Evolutionary conservation across 2,888 invertebrate species (phyloP).

Genomic region (Dicyrtoma fusca): DNA sequence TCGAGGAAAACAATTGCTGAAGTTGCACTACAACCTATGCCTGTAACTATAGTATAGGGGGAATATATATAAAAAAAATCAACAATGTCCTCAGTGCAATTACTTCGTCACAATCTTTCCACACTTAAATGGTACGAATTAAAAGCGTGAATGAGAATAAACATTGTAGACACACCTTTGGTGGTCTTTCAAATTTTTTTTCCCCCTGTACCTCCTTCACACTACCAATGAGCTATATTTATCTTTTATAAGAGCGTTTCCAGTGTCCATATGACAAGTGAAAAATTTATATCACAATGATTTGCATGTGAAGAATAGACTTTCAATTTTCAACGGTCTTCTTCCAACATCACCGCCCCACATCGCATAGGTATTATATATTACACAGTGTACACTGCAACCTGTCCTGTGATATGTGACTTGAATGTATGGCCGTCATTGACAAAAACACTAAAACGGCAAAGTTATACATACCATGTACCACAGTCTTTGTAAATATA

Average conservation of each 20-base stretch:
- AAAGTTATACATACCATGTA: too few relatives aligned
- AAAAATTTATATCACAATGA: background rate
- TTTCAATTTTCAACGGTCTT: constrained; percentile 25
- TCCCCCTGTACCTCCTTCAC: constrained; percentile 6
- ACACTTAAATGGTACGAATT: constrained; percentile 8
- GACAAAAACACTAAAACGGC: too few relatives aligned
- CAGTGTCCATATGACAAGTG: background rate
- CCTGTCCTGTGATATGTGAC: too few relatives aligned
- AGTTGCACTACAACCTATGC: background rate
- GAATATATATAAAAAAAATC: constrained; percentile 6
- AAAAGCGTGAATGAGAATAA: constrained; percentile 10
- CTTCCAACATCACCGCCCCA: background rate
- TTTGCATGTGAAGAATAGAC: constrained; percentile 14
- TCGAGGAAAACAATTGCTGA: background rate
- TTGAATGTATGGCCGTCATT: too few relatives aligned
- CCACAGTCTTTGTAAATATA: too few relatives aligned
- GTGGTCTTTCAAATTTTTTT: constrained; percentile 30
- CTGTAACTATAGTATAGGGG: background rate
- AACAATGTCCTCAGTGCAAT: constrained; percentile 16
- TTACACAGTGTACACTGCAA: background rate
- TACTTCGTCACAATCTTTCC: constrained; percentile 35
- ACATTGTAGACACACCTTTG: constrained; percentile 28
- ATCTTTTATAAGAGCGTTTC: background rate
- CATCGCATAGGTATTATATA: background rate
- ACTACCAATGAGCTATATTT: constrained; percentile 22